A percentile compares a stretch with the other conserved stretches of the same genome.
phyloP scores from a whole-genome alignment of 2,888 invertebrate genomes.

The Zygothrica quintamaculata region DNA sequence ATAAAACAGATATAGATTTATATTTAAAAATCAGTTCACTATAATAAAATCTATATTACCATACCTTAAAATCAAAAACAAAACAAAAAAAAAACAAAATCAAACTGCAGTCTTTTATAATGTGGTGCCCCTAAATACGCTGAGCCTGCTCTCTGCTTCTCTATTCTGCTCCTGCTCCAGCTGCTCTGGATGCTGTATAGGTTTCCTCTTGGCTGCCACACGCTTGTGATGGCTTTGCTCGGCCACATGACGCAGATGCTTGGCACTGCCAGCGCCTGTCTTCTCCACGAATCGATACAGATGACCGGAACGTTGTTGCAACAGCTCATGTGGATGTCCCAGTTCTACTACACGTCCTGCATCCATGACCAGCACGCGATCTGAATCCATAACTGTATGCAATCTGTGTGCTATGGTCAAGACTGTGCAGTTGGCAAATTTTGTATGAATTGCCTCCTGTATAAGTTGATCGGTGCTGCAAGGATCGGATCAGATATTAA shows the following conservation, averaged over 20 bases:
- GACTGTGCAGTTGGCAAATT: slow-evolving; percentile 93
- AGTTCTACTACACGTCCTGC: slow-evolving; percentile 89
- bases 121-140: slow-evolving; percentile 58
- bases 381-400: slow-evolving; percentile 96
- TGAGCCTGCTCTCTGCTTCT: slow-evolving; percentile 22
- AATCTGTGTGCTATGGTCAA: slow-evolving; percentile 96
- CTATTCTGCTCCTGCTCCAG: not conserved
- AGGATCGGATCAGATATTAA: slow-evolving; percentile 39
- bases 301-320: slow-evolving; percentile 86
- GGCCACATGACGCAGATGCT: slow-evolving; percentile 86
- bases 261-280: slow-evolving; percentile 87
- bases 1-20: slow-evolving; percentile 71
- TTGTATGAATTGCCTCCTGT: slow-evolving; percentile 91
- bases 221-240: slow-evolving; percentile 84
- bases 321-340: slow-evolving; percentile 89
- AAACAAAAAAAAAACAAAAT: slow-evolving; percentile 34
- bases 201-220: slow-evolving; percentile 43
- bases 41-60: slow-evolving; percentile 81
- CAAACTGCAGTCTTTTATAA: slow-evolving; percentile 66
- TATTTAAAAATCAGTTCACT: slow-evolving; percentile 82
- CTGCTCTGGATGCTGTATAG: not conserved
- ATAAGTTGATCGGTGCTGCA: slow-evolving; percentile 92
- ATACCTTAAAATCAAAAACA: slow-evolving; percentile 69
- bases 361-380: slow-evolving; percentile 93
- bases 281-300: slow-evolving; percentile 89